These are phyloP conservation scores for Acyrthosiphon pisum DNA, from an alignment of 1,140 invertebrate genomes.

Conservation along the genomic window DNA sequence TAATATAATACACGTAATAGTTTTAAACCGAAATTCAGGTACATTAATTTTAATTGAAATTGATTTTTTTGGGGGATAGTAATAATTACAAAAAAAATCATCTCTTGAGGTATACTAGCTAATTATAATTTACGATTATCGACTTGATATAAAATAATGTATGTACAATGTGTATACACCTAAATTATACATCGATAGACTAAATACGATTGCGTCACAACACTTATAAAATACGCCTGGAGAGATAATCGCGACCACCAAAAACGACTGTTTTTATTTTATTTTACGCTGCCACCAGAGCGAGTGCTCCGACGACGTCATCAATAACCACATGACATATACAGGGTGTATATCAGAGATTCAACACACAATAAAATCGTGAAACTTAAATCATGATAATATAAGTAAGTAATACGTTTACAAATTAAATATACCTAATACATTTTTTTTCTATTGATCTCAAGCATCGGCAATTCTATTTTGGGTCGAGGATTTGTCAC, in stretches of 20 bases:
- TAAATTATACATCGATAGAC: background rate
- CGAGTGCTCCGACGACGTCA: background rate
- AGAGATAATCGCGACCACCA: background rate
- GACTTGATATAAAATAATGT: background rate
- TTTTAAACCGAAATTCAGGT: background rate
- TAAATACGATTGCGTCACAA: background rate
- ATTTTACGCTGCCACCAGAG: background rate
- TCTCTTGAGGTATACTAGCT: background rate
- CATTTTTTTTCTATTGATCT: no score
- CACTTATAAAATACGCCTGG: background rate
- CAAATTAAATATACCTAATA: no score
- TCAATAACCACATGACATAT: background rate
- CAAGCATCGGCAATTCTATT: no score
- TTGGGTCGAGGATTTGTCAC: no score
- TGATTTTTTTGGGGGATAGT: background rate
- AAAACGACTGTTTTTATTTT: background rate
- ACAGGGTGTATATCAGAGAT: background rate
- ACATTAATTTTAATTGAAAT: slow-evolving; percentile 27
- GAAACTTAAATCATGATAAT: no score
- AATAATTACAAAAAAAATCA: background rate
- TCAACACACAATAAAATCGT: background rate
- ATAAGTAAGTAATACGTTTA: no score
- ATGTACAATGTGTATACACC: background rate
- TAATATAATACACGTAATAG: background rate
- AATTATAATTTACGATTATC: slow-evolving; percentile 17